Conservation (phyloP, 23 tunicate genomes). For the Oikopleura dioica region DNA sequence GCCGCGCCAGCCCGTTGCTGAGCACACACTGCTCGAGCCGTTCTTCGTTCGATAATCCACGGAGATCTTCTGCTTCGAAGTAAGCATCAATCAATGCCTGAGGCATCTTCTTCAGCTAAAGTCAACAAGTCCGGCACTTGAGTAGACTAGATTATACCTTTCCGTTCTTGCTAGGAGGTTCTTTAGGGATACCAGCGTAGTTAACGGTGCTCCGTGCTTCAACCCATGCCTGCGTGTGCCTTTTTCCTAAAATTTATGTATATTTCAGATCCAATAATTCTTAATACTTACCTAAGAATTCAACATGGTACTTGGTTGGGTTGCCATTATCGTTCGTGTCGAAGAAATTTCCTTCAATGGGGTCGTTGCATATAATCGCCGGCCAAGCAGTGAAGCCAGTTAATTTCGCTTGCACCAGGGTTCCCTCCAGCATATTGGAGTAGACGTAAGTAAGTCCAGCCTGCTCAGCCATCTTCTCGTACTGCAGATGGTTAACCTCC, state of each 20-base stretch:
- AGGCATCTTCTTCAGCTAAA: neutral
- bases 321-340: neutral
- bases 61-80: conserved; percentile 13
- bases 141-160: too few relatives aligned
- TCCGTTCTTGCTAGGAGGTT: conserved; percentile 1
- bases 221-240: conserved; percentile 12
- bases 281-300: neutral
- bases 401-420: neutral
- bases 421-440: conserved; percentile 11
- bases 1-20: neutral
- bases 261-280: neutral
- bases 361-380: conserved; percentile 4
- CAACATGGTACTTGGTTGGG: conserved; percentile 8
- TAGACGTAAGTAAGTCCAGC: conserved; percentile 5
- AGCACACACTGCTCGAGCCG: neutral
- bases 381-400: conserved; percentile 11
- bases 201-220: conserved; percentile 5
- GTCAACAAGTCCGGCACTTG: too few relatives aligned
- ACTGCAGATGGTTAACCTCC: neutral
- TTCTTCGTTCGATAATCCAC: neutral
- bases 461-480: conserved; percentile 6
- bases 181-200: conserved; percentile 6
- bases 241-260: neutral
- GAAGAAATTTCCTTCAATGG: neutral
- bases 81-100: conserved; percentile 6